phyloP scores from a whole-genome alignment of 2,888 invertebrate genomes.

The Dryococelus australis region DNA sequence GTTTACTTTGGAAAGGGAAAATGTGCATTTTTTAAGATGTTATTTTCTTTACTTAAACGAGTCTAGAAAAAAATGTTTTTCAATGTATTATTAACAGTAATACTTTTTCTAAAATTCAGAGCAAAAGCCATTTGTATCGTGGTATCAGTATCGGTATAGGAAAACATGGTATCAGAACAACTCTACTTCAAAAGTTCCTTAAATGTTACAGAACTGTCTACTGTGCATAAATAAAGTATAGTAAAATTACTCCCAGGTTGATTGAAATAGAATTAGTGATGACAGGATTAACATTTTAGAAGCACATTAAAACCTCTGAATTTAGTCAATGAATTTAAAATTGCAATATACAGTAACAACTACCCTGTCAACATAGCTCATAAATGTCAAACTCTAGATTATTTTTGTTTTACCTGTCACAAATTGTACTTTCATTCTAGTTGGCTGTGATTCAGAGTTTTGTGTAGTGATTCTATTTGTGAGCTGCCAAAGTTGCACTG shows the following conservation, averaged over 20 bases:
- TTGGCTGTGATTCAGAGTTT: neutral
- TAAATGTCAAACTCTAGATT: neutral
- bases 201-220: neutral
- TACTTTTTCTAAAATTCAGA: too few relatives aligned
- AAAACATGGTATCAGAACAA: too few relatives aligned
- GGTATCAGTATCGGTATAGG: too few relatives aligned
- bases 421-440: neutral
- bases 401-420: neutral
- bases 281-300: neutral
- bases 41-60: too few relatives aligned
- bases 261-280: neutral
- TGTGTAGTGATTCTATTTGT: neutral
- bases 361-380: neutral
- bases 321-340: neutral
- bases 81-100: too few relatives aligned
- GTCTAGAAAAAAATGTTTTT: too few relatives aligned
- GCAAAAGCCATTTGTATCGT: too few relatives aligned
- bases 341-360: neutral
- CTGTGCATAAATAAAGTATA: neutral
- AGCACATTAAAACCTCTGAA: neutral
- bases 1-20: too few relatives aligned
- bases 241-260: neutral
- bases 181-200: neutral
- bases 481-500: neutral
- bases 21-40: too few relatives aligned